phyloP scores from a whole-genome alignment of 2,113 vertebrate species.

The Pangasianodon hypophthalmus region DNA sequence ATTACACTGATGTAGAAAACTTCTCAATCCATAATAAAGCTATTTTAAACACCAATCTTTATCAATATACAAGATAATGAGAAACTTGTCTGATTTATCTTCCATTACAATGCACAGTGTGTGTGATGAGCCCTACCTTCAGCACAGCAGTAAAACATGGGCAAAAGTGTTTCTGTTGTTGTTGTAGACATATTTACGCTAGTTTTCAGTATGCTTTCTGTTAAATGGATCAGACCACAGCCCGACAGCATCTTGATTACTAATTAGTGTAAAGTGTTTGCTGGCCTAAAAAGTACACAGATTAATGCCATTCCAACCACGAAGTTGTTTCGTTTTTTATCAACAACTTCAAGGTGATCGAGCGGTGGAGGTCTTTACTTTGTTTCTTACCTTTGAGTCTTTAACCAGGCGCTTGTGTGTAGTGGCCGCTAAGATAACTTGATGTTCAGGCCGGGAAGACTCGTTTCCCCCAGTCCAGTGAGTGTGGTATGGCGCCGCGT shows the following conservation, averaged over 20 bases:
- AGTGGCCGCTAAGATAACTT: slow-evolving; percentile 11
- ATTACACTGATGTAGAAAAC: background rate
- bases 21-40: background rate
- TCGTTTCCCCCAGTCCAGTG: slow-evolving; percentile 31
- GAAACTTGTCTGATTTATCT: background rate
- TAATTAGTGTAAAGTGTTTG: background rate
- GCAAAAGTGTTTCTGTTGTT: background rate
- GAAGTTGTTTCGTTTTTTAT: background rate
- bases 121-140: slow-evolving; percentile 8
- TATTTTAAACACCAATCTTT: background rate
- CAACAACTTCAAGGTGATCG: background rate
- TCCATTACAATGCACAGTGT: background rate
- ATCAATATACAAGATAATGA: too few species aligned
- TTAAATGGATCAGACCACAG: background rate
- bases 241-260: background rate
- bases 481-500: slow-evolving; percentile 34
- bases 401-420: slow-evolving; percentile 9
- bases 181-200: background rate
- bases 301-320: background rate
- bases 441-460: slow-evolving; percentile 22
- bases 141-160: slow-evolving; percentile 11
- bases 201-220: background rate
- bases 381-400: slow-evolving; percentile 52
- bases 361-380: background rate
- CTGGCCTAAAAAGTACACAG: slow-evolving; percentile 1